A percentile compares a stretch with the other conserved stretches of the same genome.
phyloP scores from a whole-genome alignment of 2,113 vertebrate species.

The Hylia prasina region DNA sequence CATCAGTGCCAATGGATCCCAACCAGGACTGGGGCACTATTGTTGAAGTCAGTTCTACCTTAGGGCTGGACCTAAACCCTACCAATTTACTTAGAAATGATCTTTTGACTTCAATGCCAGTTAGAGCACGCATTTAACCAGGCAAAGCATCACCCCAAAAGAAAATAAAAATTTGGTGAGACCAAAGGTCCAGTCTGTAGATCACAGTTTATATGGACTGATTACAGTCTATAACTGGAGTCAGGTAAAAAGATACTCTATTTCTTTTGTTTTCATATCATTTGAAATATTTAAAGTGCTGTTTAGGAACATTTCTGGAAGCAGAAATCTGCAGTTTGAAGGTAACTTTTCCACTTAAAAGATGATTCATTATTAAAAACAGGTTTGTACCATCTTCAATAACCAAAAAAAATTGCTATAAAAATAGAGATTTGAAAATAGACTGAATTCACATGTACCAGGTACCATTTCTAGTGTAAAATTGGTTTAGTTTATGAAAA shows the following conservation, averaged over 20 bases:
- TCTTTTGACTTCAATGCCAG: neutral
- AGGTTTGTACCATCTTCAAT: slow-evolving; percentile 40
- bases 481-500: slow-evolving; percentile 70
- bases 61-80: neutral
- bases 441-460: slow-evolving; percentile 67
- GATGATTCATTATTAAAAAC: slow-evolving; percentile 57
- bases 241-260: neutral
- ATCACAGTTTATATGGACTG: neutral
- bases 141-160: neutral
- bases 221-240: neutral
- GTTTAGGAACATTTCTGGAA: slow-evolving; percentile 18
- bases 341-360: slow-evolving; percentile 29
- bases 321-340: slow-evolving; percentile 14
- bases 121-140: neutral
- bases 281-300: slow-evolving; percentile 43
- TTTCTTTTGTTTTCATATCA: neutral
- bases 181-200: neutral
- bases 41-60: neutral
- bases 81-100: neutral
- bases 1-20: neutral
- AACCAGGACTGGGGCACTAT: neutral
- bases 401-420: slow-evolving; percentile 47
- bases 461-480: slow-evolving; percentile 64
- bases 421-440: slow-evolving; percentile 75
- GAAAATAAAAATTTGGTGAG: neutral